These are phyloP conservation scores for Hippopotamyrus pictus DNA, from an alignment of 2,797 vertebrate species.

Conservation along the genomic window DNA sequence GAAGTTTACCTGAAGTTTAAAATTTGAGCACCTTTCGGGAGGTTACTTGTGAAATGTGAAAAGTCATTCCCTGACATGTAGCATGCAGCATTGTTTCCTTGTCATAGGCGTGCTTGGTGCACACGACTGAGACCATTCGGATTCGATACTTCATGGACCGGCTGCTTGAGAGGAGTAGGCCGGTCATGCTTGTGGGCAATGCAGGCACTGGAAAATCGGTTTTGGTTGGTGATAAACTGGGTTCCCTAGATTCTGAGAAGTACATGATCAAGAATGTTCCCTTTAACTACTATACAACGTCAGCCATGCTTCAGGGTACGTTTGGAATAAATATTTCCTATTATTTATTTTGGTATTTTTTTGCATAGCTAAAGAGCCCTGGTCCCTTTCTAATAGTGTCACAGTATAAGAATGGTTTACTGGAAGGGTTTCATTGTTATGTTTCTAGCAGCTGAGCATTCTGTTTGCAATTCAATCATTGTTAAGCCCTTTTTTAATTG, in stretches of 20 bases:
- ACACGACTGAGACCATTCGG: slow-evolving; percentile 77
- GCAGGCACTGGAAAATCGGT: slow-evolving; percentile 86
- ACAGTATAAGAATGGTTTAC: neutral
- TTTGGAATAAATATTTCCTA: neutral
- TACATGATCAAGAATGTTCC: slow-evolving; percentile 82
- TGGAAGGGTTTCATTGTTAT: slow-evolving; percentile 8
- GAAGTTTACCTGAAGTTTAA: neutral
- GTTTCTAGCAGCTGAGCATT: slow-evolving; percentile 3
- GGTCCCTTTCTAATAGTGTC: neutral
- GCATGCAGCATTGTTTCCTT: neutral
- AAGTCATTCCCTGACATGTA: neutral
- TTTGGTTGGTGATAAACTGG: slow-evolving; percentile 76
- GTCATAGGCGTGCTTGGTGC: slow-evolving; percentile 81
- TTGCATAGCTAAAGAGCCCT: neutral
- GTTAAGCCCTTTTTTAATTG: slow-evolving; percentile 16
- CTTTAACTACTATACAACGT: slow-evolving; percentile 92
- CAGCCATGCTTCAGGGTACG: slow-evolving; percentile 89
- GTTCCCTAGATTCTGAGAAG: slow-evolving; percentile 65
- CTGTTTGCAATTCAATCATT: slow-evolving; percentile 16
- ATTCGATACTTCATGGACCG: slow-evolving; percentile 79
- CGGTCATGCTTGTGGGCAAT: slow-evolving; percentile 82
- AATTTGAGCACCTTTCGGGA: neutral
- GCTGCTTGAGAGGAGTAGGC: slow-evolving; percentile 67
- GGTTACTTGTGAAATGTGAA: neutral
- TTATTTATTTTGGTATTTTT: neutral